Percentiles rank a stretch among this genome's conserved stretches.
phyloP scores from a whole-genome alignment of 2,888 invertebrate species.

The Hypolimnas misippus region DNA sequence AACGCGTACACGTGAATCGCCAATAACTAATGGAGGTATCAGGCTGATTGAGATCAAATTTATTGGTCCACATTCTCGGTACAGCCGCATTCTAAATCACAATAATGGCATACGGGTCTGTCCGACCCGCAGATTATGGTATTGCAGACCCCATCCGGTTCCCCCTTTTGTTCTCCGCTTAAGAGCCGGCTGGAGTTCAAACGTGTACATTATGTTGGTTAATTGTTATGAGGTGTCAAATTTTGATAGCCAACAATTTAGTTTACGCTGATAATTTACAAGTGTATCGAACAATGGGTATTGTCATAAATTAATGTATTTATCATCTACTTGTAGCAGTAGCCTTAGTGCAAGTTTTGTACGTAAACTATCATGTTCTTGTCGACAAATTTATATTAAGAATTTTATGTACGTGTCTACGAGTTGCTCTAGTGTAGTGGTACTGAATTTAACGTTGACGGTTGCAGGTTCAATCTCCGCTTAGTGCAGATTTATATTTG shows the following conservation, averaged over 20 bases:
- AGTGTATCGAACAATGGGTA: not conserved
- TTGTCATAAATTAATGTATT: not conserved
- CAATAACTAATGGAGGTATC: conserved; percentile 69
- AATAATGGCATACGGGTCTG: conserved; percentile 49
- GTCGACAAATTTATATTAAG: too few relatives aligned
- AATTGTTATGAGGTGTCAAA: conserved; percentile 38
- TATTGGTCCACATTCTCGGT: conserved; percentile 73
- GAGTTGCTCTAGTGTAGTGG: too few relatives aligned
- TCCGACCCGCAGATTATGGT: conserved; percentile 60
- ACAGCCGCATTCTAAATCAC: conserved; percentile 50
- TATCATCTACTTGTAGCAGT: not conserved
- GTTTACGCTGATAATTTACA: conserved; percentile 17
- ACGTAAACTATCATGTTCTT: too few relatives aligned
- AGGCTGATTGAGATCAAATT: conserved; percentile 81
- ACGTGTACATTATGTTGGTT: conserved; percentile 27
- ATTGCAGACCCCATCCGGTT: conserved; percentile 56
- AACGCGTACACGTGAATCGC: conserved; percentile 44
- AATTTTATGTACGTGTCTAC: too few relatives aligned
- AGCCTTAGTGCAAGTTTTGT: too few relatives aligned
- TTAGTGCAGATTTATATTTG: too few relatives aligned
- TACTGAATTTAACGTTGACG: too few relatives aligned
- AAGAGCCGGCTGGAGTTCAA: conserved; percentile 21
- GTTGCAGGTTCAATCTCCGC: too few relatives aligned
- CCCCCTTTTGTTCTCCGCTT: conserved; percentile 62
- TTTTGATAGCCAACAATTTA: conserved; percentile 31